Percentiles rank a stretch among this genome's conserved stretches.
These are phyloP conservation scores for Octodonta nipae DNA, from an alignment of 2,888 invertebrate genomes.

Conservation along the genomic window DNA sequence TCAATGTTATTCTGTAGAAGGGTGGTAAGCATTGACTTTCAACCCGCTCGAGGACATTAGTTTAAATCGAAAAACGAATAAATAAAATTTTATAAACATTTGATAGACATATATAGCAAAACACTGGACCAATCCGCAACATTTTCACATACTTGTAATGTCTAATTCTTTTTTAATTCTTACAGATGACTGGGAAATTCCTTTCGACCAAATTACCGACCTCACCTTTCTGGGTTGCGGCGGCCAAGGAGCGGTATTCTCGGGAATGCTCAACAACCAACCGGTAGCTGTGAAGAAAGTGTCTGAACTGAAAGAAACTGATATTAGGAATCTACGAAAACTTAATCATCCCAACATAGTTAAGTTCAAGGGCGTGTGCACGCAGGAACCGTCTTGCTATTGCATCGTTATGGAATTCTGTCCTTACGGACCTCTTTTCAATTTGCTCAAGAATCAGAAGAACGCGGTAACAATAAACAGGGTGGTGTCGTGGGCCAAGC, in stretches of 20 bases:
- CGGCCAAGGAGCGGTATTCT: constrained; percentile 90
- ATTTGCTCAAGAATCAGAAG: constrained; percentile 71
- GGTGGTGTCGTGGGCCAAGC: constrained; percentile 84
- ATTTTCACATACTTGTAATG: neutral
- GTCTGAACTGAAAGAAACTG: constrained; percentile 78
- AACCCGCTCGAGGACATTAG: too few relatives aligned
- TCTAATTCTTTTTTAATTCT: constrained; percentile 11
- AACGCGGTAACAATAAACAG: constrained; percentile 73
- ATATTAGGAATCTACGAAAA: constrained; percentile 80
- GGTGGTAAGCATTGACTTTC: too few relatives aligned
- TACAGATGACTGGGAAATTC: constrained; percentile 86
- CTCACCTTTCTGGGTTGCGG: constrained; percentile 87
- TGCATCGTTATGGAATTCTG: constrained; percentile 99
- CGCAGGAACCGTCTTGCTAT: constrained; percentile 69
- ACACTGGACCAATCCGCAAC: neutral
- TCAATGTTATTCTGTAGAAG: too few relatives aligned
- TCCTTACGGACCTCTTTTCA: constrained; percentile 86
- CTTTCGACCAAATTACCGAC: constrained; percentile 79
- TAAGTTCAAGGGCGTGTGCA: constrained; percentile 84
- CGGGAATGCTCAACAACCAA: constrained; percentile 68
- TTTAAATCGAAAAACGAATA: too few relatives aligned
- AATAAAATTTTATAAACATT: too few relatives aligned
- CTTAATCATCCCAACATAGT: constrained; percentile 93
- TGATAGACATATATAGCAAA: too few relatives aligned
- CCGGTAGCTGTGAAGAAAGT: constrained; percentile 95